Evolutionary conservation across 2,113 vertebrate species (phyloP), one percentile per base, ranked within the genome.

Genomic region (Vulpes vulpes): DNA sequence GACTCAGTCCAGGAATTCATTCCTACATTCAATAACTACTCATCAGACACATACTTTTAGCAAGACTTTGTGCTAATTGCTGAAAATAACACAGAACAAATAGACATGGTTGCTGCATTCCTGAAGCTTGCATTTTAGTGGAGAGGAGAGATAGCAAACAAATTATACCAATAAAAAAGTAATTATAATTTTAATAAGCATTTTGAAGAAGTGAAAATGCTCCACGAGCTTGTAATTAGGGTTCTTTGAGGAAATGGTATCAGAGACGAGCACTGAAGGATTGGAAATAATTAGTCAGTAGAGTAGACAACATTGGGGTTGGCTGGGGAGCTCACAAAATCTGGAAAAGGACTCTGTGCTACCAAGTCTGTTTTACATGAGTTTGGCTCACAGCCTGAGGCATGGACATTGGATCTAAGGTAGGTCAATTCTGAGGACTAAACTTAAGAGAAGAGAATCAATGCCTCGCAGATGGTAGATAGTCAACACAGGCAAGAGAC

Each of bases 161-260:
- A 96, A 97, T 79, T 79, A 94, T n/a, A 83, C 57, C 64, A 97
- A 73, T 94, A 87, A 92, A 90, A 91, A 97, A 69, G 74, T 93
- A 95, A 97, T 97, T 91, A 87, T 38, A 96, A 95, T 96, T 96
- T 89, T 92, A 96, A 88, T 95, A 95, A 83, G 62, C 62, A 32
- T 91, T 92, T 95, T 92, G 76, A 96, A 84, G 73, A 95, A 94
- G 74, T 80, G 51, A 11, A 94, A 95, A 96, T 4, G 0, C 22
- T 87, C 86, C 25, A 80, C 94, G 67, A 95, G 86, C 92, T 94
- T 92, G 12, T 87, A 97, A 96, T 95, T 96, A 93, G 60, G 30
- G 73, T 80, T 96, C 79, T 93, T 94, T 95, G 95, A 90, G 83
- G 53, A 93, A 98, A 93, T 80, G 65, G 71, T 80, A 86, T 92